Base-by-base conservation (phyloP, 2,888 invertebrate genomes). In the Caenorhabditis japonica region DNA sequence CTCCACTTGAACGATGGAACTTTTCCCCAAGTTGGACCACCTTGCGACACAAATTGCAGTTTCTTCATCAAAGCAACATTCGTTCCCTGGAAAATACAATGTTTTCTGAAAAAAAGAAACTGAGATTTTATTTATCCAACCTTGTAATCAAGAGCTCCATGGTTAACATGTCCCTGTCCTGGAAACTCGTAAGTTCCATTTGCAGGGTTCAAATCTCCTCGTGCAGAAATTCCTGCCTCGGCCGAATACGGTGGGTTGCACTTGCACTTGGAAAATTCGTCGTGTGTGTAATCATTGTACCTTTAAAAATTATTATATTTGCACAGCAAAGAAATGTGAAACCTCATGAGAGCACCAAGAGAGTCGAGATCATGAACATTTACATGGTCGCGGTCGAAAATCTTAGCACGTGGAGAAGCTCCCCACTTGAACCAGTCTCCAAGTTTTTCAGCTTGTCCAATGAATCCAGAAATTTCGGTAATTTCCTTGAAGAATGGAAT, bases 1-100 rank as follows among this genome's bases (percentile, higher is more conserved):
- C 92, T 92, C 94, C 94, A 94, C 84, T 91, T 91, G 88, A 94
- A 94, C 0, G 93, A 91, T 58, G 92, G 92, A 44, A 92, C 84
- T 33, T 83, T 76, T 25, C 77, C 84, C 88, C 91, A 90, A 0
- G 92, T 90, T 8, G 91, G 91, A 62, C 91, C 90, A 66, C 88
- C 88, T 30, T 91, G 89, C 3, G 92, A 90, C 0, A 91, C 84
- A 88, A 92, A 92, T 79, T 90, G 89, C 83, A 90, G 88, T 27
- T 83, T 80, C 76, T 86, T 81, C 64, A 85, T 84, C 59, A 88
- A 61, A 8, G 75, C 72, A 53, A 61, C 82, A 61, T 83, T 86
- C 12, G 88, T 88, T 36, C 88, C 82, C 87, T 87, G 46, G 13
- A 56, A 34, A 36, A 38, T 17, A 1, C 7, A 36, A 21, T 15